Conservation (phyloP, 2,888 invertebrate species). For the Furcula furcula region DNA sequence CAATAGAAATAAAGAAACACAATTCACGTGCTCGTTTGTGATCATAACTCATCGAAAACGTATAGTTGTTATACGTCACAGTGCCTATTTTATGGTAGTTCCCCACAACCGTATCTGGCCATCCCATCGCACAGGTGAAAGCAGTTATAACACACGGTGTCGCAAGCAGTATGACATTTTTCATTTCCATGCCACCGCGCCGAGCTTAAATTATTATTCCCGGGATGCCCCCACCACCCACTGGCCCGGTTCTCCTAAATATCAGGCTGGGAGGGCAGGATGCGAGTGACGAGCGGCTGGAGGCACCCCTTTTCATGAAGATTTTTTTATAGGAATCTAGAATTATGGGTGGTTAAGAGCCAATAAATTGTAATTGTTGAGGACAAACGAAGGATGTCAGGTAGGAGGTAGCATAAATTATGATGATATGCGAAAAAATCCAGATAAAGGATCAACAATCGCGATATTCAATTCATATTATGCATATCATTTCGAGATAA, state of each 20-base stretch:
- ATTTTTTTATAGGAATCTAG: conserved; percentile 13
- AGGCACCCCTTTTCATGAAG: conserved; percentile 13
- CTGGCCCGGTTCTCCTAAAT: conserved; percentile 36
- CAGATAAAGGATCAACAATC: no score
- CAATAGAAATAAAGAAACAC: conserved; percentile 24
- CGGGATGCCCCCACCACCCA: conserved; percentile 31
- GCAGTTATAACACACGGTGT: conserved; percentile 29
- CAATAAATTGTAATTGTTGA: no score
- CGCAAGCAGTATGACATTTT: conserved; percentile 49
- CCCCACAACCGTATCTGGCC: conserved; percentile 27
- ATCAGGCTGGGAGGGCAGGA: conserved; percentile 29
- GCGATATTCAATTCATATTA: no score
- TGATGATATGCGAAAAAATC: no score
- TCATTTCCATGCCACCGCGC: conserved; percentile 52
- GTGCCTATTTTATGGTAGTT: conserved; percentile 28
- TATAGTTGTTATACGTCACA: conserved; percentile 23
- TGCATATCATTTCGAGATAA: no score
- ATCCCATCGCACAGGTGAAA: conserved; percentile 33
- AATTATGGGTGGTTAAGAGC: not conserved
- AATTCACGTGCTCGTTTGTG: conserved; percentile 18
- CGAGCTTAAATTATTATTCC: conserved; percentile 57
- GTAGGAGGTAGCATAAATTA: no score
- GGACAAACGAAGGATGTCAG: no score
- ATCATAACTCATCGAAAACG: conserved; percentile 22
- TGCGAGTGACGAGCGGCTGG: conserved; percentile 36